Evolutionary conservation across 2,113 vertebrate species (phyloP), one percentile per base, ranked within the genome.

Genomic region (Callaeas wilsoni): DNA sequence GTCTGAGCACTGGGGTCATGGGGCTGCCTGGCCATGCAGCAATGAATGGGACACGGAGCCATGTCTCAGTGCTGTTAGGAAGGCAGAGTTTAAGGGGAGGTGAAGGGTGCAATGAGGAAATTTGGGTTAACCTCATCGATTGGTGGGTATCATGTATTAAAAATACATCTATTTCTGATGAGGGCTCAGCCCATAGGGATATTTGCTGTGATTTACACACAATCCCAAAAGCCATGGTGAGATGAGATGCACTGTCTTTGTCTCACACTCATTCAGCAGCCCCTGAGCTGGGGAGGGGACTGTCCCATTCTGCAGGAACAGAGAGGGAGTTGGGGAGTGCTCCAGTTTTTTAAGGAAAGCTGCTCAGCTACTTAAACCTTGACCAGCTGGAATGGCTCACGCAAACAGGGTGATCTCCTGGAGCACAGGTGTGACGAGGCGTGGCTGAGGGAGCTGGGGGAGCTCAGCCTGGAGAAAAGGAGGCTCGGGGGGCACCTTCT

Each of bases 391-490:
- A 44, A 39, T 25, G 57, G 42, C 26, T 79, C 25, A 21, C 39
- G 16, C 35, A 53, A 56, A 52, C 23, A 5, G 42, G 22, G 60
- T 13, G 18, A 52, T 29, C 44, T 57, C 16, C 60, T 74, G 60
- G 52, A 67, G 33, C 53, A 46, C 6, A n/a, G 46, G 15, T 4
- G 4, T 52, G 60, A 52, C 1, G 0, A 50, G 52, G 29, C 67
- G 19, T 0, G 0, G 7, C 42, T 80, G 86, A 57, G 27, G 27
- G 35, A 81, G 32, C 18, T 73, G 18, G 15, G 2, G 14, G 35
- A 3, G 6, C 42, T 65, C 10, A 57, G 35, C 35, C 35, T 37
- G 64, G 50, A 44, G 22, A 17, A 41, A 76, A 69, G 55, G 63
- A 76, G 41, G 62, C 30, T 83, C 30, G 30, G 47, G 41, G 25